Evolutionary conservation across 2,797 vertebrate species (phyloP), one percentile per base, ranked within the genome.

Genomic region (Sphenopsis melanotis): DNA sequence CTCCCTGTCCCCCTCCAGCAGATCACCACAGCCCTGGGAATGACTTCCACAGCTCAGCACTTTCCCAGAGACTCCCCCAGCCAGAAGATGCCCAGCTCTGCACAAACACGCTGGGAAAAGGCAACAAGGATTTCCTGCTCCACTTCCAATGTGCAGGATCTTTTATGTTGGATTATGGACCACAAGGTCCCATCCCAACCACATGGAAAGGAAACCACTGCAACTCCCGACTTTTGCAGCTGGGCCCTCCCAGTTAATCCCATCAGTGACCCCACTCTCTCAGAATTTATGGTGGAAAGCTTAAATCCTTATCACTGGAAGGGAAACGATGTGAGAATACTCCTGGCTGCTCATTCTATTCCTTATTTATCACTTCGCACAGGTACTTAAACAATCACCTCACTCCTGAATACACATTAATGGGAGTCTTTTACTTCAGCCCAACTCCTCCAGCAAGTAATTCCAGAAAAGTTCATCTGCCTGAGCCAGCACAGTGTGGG

Each of bases 401-500:
- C 83, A 3, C 17, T 70, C 72, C 53, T 9, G 16, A 79, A 56
- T 17, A 57, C 50, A 30, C 53, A 5, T 39, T 29, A 68, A 57
- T 17, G 66, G 42, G n/a, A 42, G 55, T 50, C 66, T 75, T 42
- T 16, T 69, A 36, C 63, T 78, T 71, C 81, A 79, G 41, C 29
- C 63, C 75, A 84, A 74, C 70, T 84, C 69, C 78, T 55, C 69
- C 69, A 79, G 94, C 79, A 44, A 79, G 80, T 41, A 52, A 91
- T 86, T 91, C 90, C 88, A 89, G 74, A 76, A 59, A 93, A 44
- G 66, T 63, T 61, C 13, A 61, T 8, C n/a, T 53, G 90, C 46
- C 72, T 60, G 63, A 94, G 75, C 21, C 79, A 89, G 82, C 46
- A 81, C 12, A 37, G 34, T 11, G n/a, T 19, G 37, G 47, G 55